These are phyloP conservation scores for Microplitis demolitor DNA, from an alignment of 1,140 invertebrate species.

Conservation along the genomic window DNA sequence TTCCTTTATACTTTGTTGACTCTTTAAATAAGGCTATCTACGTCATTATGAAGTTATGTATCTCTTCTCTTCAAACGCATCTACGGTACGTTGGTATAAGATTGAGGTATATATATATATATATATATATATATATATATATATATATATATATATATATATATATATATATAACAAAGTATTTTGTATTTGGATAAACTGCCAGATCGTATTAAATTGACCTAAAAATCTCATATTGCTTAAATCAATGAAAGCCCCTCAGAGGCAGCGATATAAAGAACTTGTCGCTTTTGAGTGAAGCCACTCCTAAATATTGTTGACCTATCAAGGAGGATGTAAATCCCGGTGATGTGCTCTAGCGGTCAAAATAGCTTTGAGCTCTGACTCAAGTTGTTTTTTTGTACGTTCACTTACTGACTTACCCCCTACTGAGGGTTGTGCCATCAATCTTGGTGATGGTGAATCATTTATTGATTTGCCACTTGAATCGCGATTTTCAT, in stretches of 20 bases:
- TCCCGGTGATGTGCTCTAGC: slow-evolving; percentile 60
- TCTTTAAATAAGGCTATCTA: slow-evolving; percentile 25
- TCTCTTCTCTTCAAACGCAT: neutral
- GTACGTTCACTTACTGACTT: slow-evolving; percentile 54
- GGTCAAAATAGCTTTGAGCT: slow-evolving; percentile 57
- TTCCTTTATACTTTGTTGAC: neutral
- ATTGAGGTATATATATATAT: neutral
- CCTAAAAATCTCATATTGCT: slow-evolving; percentile 62
- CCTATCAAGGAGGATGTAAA: slow-evolving; percentile 59
- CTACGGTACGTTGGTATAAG: neutral
- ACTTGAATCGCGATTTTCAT: slow-evolving; percentile 52
- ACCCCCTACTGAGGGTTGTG: slow-evolving; percentile 53
- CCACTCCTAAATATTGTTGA: neutral
- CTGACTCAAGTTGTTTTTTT: slow-evolving; percentile 59
- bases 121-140: neutral
- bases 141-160: slow-evolving; percentile 2
- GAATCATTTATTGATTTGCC: slow-evolving; percentile 42
- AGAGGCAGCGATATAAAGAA: slow-evolving; percentile 47
- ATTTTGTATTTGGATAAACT: slow-evolving; percentile 34
- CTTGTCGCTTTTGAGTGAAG: slow-evolving; percentile 4
- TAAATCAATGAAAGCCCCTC: slow-evolving; percentile 61
- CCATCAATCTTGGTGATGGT: slow-evolving; percentile 49
- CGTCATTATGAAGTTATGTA: slow-evolving; percentile 2
- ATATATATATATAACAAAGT: neutral
- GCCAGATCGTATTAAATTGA: slow-evolving; percentile 56